Conservation (phyloP, 2,888 invertebrate genomes). For the Muschampia staudingeri region DNA sequence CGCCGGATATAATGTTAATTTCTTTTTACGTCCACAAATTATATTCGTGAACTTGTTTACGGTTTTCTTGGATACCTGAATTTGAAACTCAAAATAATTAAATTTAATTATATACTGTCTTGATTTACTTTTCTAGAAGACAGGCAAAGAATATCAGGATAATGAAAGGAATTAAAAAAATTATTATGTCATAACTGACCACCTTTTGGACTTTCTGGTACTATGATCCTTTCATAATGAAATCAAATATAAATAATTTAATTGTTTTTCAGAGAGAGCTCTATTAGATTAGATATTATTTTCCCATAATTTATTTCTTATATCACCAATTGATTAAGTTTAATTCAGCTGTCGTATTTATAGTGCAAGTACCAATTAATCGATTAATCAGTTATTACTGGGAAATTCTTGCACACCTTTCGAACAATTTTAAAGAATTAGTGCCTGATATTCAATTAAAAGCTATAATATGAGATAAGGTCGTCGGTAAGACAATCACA, state of each 20-base stretch:
- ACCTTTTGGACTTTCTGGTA: too few relatives aligned
- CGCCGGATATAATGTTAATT: constrained; percentile 46
- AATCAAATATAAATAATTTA: too few relatives aligned
- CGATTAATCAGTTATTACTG: neutral
- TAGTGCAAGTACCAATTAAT: neutral
- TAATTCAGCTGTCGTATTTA: neutral
- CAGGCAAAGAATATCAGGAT: too few relatives aligned
- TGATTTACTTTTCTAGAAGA: too few relatives aligned
- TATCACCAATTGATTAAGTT: neutral
- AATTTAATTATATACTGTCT: too few relatives aligned
- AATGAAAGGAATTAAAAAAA: too few relatives aligned
- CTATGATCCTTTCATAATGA: too few relatives aligned
- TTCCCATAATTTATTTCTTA: neutral
- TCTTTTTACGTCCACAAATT: constrained; percentile 41
- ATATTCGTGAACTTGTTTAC: constrained; percentile 14
- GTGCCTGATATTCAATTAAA: constrained; percentile 44
- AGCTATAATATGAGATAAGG: constrained; percentile 44
- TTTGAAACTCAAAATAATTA: neutral
- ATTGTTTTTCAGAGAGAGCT: too few relatives aligned
- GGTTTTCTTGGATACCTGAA: neutral
- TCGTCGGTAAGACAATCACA: constrained; percentile 44
- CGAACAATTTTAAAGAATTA: constrained; percentile 14
- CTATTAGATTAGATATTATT: neutral
- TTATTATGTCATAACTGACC: too few relatives aligned
- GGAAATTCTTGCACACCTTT: constrained; percentile 11